Evolutionary conservation across 2,888 invertebrate genomes (phyloP).

Genomic region (Miltochrista miniata): DNA sequence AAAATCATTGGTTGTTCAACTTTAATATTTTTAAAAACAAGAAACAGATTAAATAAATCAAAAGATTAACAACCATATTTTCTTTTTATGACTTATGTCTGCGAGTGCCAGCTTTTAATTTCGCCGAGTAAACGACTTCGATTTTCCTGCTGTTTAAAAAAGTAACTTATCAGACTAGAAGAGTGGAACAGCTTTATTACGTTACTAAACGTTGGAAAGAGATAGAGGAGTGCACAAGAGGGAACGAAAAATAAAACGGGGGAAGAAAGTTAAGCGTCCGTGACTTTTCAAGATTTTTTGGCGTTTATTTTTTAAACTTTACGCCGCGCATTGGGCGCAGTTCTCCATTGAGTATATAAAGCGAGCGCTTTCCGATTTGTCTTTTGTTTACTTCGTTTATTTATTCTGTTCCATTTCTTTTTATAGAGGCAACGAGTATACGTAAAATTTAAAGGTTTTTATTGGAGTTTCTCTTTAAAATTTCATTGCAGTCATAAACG

Average conservation of each 20-base stretch:
- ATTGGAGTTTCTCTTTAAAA: constrained; percentile 11
- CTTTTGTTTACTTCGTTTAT: constrained; percentile 64
- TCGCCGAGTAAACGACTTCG: constrained; percentile 73
- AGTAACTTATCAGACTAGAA: constrained; percentile 80
- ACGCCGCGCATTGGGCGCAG: constrained; percentile 50
- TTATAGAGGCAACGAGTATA: constrained; percentile 39
- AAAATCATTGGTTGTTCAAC: not conserved
- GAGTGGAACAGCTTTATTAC: constrained; percentile 58
- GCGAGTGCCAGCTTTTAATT: constrained; percentile 80
- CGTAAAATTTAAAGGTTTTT: constrained; percentile 19
- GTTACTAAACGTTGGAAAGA: constrained; percentile 48
- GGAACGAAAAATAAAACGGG: constrained; percentile 82
- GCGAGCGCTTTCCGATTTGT: constrained; percentile 70
- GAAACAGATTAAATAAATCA: constrained; percentile 49
- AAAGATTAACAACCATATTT: constrained; percentile 72
- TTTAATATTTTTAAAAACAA: constrained; percentile 7
- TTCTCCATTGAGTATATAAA: constrained; percentile 67
- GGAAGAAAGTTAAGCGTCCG: constrained; percentile 84
- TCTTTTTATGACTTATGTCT: constrained; percentile 78
- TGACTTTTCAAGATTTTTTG: constrained; percentile 83
- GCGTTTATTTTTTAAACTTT: constrained; percentile 81
- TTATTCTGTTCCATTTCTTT: constrained; percentile 56
- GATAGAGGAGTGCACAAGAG: constrained; percentile 62
- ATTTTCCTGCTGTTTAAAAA: constrained; percentile 81
- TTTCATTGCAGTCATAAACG: constrained; percentile 16